These are phyloP conservation scores for Eudasyphora cyanicolor DNA, from an alignment of 2,888 invertebrate genomes.

Conservation along the genomic window DNA sequence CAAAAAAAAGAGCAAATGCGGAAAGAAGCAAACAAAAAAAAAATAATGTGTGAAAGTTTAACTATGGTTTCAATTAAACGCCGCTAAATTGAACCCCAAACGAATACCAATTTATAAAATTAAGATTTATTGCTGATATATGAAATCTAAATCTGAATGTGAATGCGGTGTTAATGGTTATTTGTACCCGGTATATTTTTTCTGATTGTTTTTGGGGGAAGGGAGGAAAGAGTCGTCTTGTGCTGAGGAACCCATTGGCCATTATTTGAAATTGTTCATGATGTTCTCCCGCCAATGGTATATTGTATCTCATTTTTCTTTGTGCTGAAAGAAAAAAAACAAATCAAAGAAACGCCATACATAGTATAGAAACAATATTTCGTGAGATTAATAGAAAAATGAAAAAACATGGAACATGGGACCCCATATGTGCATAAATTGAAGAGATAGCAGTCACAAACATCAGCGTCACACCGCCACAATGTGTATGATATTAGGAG, in stretches of 20 bases:
- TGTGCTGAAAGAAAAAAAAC: no score
- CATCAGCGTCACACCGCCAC: not conserved
- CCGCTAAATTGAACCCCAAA: not conserved
- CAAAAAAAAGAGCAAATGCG: not conserved
- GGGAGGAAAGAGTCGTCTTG: not conserved
- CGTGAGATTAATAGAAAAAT: slow-evolving; percentile 59
- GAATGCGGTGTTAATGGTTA: slow-evolving; percentile 52
- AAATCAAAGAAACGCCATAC: not conserved
- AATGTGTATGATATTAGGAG: not conserved
- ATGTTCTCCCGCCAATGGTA: slow-evolving; percentile 41
- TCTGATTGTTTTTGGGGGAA: not conserved
- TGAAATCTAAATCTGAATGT: slow-evolving; percentile 34
- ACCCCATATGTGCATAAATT: not conserved
- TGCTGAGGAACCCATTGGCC: not conserved
- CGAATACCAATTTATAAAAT: not conserved
- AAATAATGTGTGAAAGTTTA: not conserved
- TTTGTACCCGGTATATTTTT: slow-evolving; percentile 29
- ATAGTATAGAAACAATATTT: slow-evolving; percentile 38
- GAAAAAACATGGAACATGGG: slow-evolving; percentile 35
- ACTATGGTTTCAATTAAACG: not conserved
- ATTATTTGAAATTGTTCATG: slow-evolving; percentile 9
- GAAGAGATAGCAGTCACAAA: not conserved
- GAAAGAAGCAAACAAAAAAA: not conserved
- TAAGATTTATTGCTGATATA: slow-evolving; percentile 52
- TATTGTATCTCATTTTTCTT: slow-evolving; percentile 50